Percentiles rank a stretch among this genome's conserved stretches.
Evolutionary conservation across 2,888 invertebrate species (phyloP).

Genomic region (Leucophenga montana): DNA sequence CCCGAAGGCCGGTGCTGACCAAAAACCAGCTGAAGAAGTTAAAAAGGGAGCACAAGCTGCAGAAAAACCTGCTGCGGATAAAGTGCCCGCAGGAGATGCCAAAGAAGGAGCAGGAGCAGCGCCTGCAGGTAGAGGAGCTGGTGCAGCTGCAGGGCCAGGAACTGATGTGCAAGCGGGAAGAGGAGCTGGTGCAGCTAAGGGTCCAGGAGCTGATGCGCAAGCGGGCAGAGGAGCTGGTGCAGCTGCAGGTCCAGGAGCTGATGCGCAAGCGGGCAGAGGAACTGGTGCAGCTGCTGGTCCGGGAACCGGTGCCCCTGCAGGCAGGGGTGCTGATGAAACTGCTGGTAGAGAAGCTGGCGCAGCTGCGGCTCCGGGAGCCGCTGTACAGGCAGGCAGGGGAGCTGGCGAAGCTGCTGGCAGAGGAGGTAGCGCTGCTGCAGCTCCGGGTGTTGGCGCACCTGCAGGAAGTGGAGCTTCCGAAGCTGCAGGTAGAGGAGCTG

Average conservation of each 20-base stretch:
- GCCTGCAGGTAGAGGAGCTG: not conserved
- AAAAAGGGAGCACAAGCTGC: not conserved
- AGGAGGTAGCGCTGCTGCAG: not conserved
- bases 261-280: not conserved
- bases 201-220: not conserved
- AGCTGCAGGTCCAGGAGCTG: not conserved
- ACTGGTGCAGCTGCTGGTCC: not conserved
- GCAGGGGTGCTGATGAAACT: not conserved
- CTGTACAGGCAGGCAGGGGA: not conserved
- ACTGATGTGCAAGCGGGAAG: not conserved
- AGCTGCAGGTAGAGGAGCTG: not conserved
- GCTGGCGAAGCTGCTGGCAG: not conserved
- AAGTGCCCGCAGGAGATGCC: not conserved
- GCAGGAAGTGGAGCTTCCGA: not conserved
- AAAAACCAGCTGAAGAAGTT: too few relatives aligned
- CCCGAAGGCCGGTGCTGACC: not conserved
- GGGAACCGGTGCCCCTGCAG: not conserved
- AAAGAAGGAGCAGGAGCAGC: not conserved
- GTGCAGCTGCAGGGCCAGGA: not conserved
- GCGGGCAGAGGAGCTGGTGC: constrained; percentile 5
- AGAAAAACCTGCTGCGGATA: not conserved
- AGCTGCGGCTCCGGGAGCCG: not conserved
- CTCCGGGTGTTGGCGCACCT: not conserved
- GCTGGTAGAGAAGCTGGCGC: not conserved
- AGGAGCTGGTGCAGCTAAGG: not conserved